Evolutionary conservation across 2,888 invertebrate genomes (phyloP), one percentile per base, ranked within the genome.

Genomic region (Ligdia adustata): DNA sequence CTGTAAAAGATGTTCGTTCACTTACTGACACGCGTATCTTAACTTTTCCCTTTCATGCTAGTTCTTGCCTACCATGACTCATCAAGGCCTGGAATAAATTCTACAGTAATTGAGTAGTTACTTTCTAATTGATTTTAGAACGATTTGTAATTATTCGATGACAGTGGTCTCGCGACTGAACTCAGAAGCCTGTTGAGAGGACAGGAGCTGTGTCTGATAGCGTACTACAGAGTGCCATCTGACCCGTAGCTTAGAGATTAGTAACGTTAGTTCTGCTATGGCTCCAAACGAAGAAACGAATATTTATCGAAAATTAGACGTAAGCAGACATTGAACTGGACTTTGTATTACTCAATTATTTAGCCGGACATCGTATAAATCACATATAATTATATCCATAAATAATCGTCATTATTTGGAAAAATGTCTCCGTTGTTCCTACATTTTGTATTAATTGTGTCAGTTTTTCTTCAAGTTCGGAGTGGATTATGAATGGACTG

Each of bases 251-350:
- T 84, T 84, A 84, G 79, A 79, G 66, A 72, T 77, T 84, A 86
- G 83, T 73, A 70, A 77, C 71, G 74, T 74, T 82, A 82, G 81
- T 78, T 78, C 80, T 72, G 41, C 42, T 42, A 42, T 34, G 9
- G 81, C 83, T 84, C 82, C 82, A 79, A 82, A 83, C 80, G 83
- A 87, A 72, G 74, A 84, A 87, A 84, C 86, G 86, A 89, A 86
- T 73, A 72, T 73, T 83, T 80, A 86, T 83, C 86, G 86, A 88
- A 87, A 77, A 71, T 81, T 86, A 82, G 79, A 61, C 59, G 35
- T 85, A 82, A 82, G 82, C 69, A 69, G 72, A 73, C 75, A 72
- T 7, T 76, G 72, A 70, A 79, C 75, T 70, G 73, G 35, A 53
- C 48, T 47, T 40, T 43, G 18, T 26, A 39, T 32, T 52, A 54